Evolutionary conservation across 1,140 invertebrate species (phyloP), one percentile per base, ranked within the genome.

Genomic region (Brachionus rotundiformis): DNA sequence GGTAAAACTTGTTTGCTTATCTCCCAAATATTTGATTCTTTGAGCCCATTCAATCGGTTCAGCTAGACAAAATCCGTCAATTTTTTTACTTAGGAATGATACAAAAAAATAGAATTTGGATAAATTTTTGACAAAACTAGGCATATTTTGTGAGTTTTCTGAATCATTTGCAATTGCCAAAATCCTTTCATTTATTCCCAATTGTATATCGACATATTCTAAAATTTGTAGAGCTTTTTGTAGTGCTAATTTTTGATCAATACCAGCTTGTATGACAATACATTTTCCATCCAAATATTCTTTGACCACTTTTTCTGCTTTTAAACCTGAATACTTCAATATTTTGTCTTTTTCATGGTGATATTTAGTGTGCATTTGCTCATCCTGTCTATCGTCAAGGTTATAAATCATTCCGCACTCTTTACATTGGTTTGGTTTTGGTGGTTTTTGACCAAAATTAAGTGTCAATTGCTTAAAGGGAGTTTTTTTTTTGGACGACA

Each of bases 41-140:
- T 73, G 41, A 29, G 68, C 68, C 11, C 41, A 23, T 25, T 73
- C 36, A 11, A 73, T 73, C 7, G 68, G 68, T 31, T 73, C 68
- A 23, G 68, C 68, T 47, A 73, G 25, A 73, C 68, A 73, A 47
- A 73, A 73, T 8, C 68, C 68, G 19, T 73, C 68, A 25, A 73
- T 73, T 73, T 44, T 73, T 31, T 73, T 73, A 11, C 19, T 44
- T 3, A 73, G 10, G 11, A 41, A 73, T 5, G 68, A 73, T n/a
- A 73, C n/a, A 44, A 44, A 73, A 44, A 73, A 47, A 41, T 73
- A 73, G 44, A 73, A 73, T 44, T 73, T 73, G 19, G 68, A 73
- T 25, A 73, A 73, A 73, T 73, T 73, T 73, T 73, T 73, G 11
- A 73, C 25, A 44, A 44, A 10, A n/a, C 23, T 16, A 4, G 33